Conservation (phyloP, 1,140 invertebrate species). For the Drosophila lowei region DNA sequence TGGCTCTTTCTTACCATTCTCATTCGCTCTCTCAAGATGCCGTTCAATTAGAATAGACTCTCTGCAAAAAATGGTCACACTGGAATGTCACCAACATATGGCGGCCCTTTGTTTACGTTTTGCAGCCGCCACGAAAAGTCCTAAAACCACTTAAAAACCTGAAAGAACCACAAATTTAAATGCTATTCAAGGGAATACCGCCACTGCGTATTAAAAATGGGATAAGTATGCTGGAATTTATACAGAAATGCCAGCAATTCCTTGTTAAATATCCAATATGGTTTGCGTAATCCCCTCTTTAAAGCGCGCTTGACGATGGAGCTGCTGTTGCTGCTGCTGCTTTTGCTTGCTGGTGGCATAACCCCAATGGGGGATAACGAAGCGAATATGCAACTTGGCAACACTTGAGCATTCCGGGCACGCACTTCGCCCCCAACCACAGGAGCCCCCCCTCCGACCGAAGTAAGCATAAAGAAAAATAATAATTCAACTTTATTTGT, state of each 20-base stretch:
- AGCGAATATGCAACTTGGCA: conserved; percentile 70
- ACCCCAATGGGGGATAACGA: conserved; percentile 64
- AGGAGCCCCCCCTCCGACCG: conserved; percentile 15
- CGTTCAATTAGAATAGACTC: too few species aligned
- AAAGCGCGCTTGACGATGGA: conserved; percentile 40
- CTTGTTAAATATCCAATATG: conserved; percentile 58
- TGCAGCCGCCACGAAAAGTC: too few species aligned
- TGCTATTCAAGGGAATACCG: not conserved
- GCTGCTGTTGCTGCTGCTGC: not conserved
- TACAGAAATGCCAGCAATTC: conserved; percentile 23
- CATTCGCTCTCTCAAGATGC: too few species aligned
- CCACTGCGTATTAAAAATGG: conserved; percentile 17
- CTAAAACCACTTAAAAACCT: too few species aligned
- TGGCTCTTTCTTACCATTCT: too few species aligned
- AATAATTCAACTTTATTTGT: conserved; percentile 82
- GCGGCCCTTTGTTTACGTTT: too few species aligned
- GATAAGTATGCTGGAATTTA: conserved; percentile 26
- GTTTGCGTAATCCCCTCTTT: conserved; percentile 52
- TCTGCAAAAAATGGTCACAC: too few species aligned
- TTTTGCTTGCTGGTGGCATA: conserved; percentile 28
- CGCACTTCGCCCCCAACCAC: conserved; percentile 58
- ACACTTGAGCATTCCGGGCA: conserved; percentile 74
- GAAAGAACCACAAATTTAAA: too few species aligned
- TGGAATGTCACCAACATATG: too few species aligned
- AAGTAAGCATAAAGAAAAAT: conserved; percentile 73